Percentiles rank a stretch among this genome's conserved stretches.
Conservation (phyloP, 2,888 invertebrate genomes). For the Proisotoma minuta region DNA sequence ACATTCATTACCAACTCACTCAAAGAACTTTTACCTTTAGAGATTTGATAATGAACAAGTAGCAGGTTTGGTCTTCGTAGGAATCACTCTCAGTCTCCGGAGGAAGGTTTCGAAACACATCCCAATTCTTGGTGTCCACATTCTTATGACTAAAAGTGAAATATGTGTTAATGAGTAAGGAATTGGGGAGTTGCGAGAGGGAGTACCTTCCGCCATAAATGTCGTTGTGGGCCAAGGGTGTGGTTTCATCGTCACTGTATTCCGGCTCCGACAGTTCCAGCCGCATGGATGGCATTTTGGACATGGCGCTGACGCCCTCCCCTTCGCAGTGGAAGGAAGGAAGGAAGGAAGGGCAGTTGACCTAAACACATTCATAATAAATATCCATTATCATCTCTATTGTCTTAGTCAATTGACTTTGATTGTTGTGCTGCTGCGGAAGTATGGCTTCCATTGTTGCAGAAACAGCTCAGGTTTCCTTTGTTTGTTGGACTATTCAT, state of each 20-base stretch:
- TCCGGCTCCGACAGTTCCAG: conserved; percentile 45
- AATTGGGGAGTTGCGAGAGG: background rate
- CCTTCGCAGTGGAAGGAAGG: too few relatives aligned
- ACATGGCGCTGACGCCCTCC: background rate
- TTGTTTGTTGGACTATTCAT: too few relatives aligned
- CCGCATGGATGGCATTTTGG: conserved; percentile 46
- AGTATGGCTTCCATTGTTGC: too few relatives aligned
- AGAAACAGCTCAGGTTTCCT: too few relatives aligned
- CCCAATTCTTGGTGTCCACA: conserved; percentile 80
- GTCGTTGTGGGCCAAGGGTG: conserved; percentile 73
- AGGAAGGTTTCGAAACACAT: conserved; percentile 89
- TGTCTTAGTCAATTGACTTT: too few relatives aligned
- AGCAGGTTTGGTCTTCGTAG: conserved; percentile 79
- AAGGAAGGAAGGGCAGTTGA: too few relatives aligned
- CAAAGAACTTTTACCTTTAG: conserved; percentile 58
- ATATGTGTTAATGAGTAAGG: background rate
- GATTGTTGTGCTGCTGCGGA: too few relatives aligned
- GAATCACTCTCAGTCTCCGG: conserved; percentile 82
- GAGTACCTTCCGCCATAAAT: conserved; percentile 88
- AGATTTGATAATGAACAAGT: conserved; percentile 77
- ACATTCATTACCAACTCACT: background rate
- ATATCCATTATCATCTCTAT: too few relatives aligned
- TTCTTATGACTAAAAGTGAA: conserved; percentile 30
- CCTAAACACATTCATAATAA: too few relatives aligned
- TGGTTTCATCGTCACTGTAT: conserved; percentile 70